These are phyloP conservation scores for Pissodes strobi DNA, from an alignment of 1,140 invertebrate species.

Conservation along the genomic window DNA sequence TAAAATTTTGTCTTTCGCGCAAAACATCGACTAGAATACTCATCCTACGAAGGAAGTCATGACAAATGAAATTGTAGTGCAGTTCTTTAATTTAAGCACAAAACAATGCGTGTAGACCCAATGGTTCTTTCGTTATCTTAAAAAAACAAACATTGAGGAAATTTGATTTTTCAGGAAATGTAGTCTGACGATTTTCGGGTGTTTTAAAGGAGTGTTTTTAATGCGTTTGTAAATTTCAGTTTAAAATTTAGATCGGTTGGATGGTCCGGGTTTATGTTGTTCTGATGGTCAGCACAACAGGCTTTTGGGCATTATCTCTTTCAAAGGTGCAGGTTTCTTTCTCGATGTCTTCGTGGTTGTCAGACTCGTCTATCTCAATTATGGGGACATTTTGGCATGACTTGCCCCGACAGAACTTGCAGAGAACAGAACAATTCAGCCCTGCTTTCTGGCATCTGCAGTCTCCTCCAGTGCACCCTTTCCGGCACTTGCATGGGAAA, in stretches of 20 bases:
- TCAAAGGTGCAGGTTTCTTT: too few species aligned
- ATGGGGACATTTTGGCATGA: background rate
- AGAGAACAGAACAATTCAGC: background rate
- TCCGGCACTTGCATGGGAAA: too few species aligned
- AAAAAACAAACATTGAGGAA: background rate
- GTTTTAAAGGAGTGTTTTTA: too few species aligned
- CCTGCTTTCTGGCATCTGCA: background rate
- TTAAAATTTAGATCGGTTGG: constrained; percentile 1
- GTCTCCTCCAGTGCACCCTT: background rate
- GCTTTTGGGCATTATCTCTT: background rate
- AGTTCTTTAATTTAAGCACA: too few species aligned
- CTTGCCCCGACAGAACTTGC: background rate
- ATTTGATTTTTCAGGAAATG: background rate
- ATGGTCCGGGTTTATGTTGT: background rate
- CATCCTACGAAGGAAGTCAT: background rate
- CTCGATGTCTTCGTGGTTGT: background rate
- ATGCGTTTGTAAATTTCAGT: too few species aligned
- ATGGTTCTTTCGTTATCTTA: background rate
- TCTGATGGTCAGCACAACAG: background rate
- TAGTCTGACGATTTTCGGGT: too few species aligned
- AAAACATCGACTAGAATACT: background rate
- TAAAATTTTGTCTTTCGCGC: background rate
- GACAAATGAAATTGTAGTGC: too few species aligned
- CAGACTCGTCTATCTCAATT: background rate
- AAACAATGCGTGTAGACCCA: too few species aligned